Evolutionary conservation across 2,797 vertebrate genomes (phyloP).

Genomic region (Manis pentadactyla): DNA sequence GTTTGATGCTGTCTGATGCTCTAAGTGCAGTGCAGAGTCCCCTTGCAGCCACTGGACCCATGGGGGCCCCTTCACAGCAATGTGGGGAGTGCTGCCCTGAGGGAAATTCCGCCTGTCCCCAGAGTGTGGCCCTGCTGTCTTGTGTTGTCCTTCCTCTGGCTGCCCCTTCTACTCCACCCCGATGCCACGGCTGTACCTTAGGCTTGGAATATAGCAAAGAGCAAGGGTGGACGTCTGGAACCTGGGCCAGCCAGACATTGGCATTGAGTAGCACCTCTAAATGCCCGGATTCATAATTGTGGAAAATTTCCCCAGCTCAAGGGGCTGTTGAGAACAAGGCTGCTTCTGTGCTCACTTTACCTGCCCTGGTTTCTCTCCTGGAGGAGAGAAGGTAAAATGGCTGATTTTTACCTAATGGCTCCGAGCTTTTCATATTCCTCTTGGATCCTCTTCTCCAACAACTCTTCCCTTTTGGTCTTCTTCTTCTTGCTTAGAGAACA

Average conservation of each 20-base stretch:
- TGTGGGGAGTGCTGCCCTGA: too few species aligned
- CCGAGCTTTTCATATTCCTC: slow-evolving; percentile 97
- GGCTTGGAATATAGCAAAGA: not conserved
- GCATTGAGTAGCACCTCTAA: not conserved
- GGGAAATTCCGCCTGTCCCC: not conserved
- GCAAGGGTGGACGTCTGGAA: not conserved
- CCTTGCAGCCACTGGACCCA: not conserved
- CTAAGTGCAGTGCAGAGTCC: not conserved
- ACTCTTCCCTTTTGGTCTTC: slow-evolving; percentile 94
- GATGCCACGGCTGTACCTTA: not conserved
- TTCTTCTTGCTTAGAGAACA: slow-evolving; percentile 98
- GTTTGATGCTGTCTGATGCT: not conserved
- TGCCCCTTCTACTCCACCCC: not conserved
- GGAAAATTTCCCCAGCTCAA: not conserved
- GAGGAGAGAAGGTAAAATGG: not conserved
- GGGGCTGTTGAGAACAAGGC: not conserved
- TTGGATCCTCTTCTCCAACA: slow-evolving; percentile 96
- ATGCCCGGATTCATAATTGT: not conserved
- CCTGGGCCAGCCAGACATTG: not conserved
- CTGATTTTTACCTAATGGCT: slow-evolving; percentile 90
- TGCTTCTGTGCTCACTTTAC: not conserved
- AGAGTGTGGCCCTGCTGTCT: not conserved
- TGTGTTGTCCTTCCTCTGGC: not conserved
- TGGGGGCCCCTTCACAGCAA: not conserved
- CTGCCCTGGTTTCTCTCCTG: not conserved